These are phyloP conservation scores for Festucalex cinctus DNA, from an alignment of 2,113 vertebrate genomes.

Conservation along the genomic window DNA sequence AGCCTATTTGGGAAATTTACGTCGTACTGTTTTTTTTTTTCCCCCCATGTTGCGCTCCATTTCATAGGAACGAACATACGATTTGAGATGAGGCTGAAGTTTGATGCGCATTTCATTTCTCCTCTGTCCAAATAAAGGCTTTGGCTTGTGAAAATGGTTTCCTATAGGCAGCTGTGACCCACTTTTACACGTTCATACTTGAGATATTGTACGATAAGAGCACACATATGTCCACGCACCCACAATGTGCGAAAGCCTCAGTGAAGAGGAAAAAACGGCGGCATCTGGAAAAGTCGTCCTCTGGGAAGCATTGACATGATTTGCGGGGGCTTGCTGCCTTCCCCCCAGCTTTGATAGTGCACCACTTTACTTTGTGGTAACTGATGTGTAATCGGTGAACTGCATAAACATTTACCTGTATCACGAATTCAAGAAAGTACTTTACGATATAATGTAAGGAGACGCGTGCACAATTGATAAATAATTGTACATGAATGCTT, in stretches of 20 bases:
- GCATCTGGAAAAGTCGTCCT: slow-evolving; percentile 71
- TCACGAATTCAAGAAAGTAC: slow-evolving; percentile 2
- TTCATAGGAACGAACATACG: slow-evolving; percentile 3
- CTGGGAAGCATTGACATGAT: slow-evolving; percentile 62
- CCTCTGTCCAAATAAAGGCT: slow-evolving; percentile 46
- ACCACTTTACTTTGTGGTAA: slow-evolving; percentile 24
- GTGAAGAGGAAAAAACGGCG: slow-evolving; percentile 67
- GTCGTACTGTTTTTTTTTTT: slow-evolving; percentile 1
- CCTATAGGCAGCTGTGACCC: slow-evolving; percentile 74
- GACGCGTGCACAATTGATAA: slow-evolving; percentile 46
- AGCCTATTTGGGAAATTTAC: slow-evolving; percentile 36
- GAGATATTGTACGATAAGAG: slow-evolving; percentile 12
- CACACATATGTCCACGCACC: slow-evolving; percentile 16
- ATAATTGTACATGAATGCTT: slow-evolving; percentile 54
- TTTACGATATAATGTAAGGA: slow-evolving; percentile 11
- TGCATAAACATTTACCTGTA: slow-evolving; percentile 9
- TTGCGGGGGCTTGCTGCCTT: slow-evolving; percentile 47
- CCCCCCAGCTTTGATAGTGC: slow-evolving; percentile 34
- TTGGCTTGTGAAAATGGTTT: slow-evolving; percentile 27
- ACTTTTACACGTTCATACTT: slow-evolving; percentile 61
- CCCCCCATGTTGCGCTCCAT: slow-evolving; percentile 3
- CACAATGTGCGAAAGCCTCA: slow-evolving; percentile 45
- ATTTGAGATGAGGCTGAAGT: background rate
- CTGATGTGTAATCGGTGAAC: slow-evolving; percentile 35
- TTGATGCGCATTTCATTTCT: slow-evolving; percentile 34